Evolutionary conservation across 2,797 vertebrate species (phyloP).

Genomic region (Silurus aristotelis): DNA sequence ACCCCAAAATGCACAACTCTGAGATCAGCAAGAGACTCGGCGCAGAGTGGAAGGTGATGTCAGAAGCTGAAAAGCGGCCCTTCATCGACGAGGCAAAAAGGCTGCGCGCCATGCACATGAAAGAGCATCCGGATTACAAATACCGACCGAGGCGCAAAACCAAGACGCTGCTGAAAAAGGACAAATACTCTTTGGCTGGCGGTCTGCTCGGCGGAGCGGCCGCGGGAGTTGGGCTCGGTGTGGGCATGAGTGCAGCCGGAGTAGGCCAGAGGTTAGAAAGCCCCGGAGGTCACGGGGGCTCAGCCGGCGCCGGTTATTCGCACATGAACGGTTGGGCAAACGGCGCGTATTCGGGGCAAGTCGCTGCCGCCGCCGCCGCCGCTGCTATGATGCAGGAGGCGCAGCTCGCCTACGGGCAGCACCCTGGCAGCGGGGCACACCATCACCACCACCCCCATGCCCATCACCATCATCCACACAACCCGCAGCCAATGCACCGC

Average conservation of each 20-base stretch:
- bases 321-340: constrained; percentile 97
- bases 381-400: constrained; percentile 98
- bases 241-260: constrained; percentile 72
- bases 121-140: constrained; percentile 99
- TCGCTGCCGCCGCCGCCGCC: constrained; percentile 89
- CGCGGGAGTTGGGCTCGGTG: constrained; percentile 74
- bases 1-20: constrained; percentile 90
- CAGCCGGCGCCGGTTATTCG: constrained; percentile 79
- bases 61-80: constrained; percentile 93
- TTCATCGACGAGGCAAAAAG: constrained; percentile 98
- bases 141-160: constrained; percentile 96
- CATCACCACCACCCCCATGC: constrained; percentile 74
- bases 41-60: constrained; percentile 92
- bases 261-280: constrained; percentile 88
- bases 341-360: constrained; percentile 89
- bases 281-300: constrained; percentile 80
- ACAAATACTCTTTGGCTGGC: constrained; percentile 94
- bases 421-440: constrained; percentile 85
- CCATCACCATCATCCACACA: constrained; percentile 88
- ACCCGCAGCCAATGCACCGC: constrained; percentile 87
- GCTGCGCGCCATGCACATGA: constrained; percentile 96
- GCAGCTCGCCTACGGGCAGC: constrained; percentile 92
- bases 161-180: constrained; percentile 96
- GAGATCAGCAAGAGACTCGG: constrained; percentile 88
- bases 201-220: constrained; percentile 84